phyloP scores from a whole-genome alignment of 2,113 vertebrate genomes.

The Thunnus thynnus region DNA sequence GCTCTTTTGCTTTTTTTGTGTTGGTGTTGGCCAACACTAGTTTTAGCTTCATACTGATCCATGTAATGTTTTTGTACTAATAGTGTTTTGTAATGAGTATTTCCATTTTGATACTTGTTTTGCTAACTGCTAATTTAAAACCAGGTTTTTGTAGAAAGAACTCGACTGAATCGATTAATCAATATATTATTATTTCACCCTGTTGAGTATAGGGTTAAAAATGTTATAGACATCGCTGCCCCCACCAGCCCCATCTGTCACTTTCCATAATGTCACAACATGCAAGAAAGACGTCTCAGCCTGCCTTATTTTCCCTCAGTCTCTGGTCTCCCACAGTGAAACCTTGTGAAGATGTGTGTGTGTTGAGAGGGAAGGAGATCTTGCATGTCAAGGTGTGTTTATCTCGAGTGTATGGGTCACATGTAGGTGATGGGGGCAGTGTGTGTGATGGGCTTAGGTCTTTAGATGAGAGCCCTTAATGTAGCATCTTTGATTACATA shows the following conservation, averaged over 20 bases:
- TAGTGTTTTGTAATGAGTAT: too few relatives aligned
- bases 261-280: conserved; percentile 36
- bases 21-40: neutral
- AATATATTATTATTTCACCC: neutral
- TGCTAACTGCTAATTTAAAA: neutral
- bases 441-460: conserved; percentile 24
- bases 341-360: conserved; percentile 6
- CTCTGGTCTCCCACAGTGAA: conserved; percentile 17
- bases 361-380: neutral
- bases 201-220: neutral
- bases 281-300: conserved; percentile 10
- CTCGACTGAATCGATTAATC: neutral
- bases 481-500: conserved; percentile 50
- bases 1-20: neutral
- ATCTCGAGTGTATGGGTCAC: conserved; percentile 23
- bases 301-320: neutral
- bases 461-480: conserved; percentile 38
- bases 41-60: neutral
- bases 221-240: neutral
- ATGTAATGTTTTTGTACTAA: neutral
- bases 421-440: conserved; percentile 13
- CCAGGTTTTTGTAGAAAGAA: too few relatives aligned
- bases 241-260: conserved; percentile 21
- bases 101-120: neutral
- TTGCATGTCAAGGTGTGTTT: conserved; percentile 24